Evolutionary conservation across 2,888 invertebrate species (phyloP).

Genomic region (Oeneis ivallda): DNA sequence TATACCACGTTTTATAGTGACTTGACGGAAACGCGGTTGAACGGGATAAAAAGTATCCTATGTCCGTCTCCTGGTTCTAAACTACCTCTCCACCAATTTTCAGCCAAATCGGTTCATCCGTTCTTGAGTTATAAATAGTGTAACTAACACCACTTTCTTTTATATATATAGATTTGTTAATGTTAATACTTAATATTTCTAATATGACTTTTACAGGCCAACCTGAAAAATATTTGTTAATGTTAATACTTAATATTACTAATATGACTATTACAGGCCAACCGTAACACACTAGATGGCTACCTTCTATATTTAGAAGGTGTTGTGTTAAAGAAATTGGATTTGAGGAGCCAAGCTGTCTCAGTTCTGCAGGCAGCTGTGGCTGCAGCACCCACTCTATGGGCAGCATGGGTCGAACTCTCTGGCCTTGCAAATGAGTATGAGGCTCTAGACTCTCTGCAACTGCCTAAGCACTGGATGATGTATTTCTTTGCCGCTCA

Average conservation of each 20-base stretch:
- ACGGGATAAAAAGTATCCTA: too few relatives aligned
- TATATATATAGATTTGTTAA: too few relatives aligned
- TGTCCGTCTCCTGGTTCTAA: too few relatives aligned
- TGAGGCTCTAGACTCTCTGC: constrained; percentile 85
- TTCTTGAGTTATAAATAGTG: too few relatives aligned
- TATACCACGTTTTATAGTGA: too few relatives aligned
- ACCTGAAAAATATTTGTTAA: too few relatives aligned
- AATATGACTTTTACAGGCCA: too few relatives aligned
- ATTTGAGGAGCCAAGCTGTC: constrained; percentile 88
- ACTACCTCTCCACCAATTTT: too few relatives aligned
- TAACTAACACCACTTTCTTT: too few relatives aligned
- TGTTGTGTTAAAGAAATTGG: constrained; percentile 92
- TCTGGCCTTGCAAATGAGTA: constrained; percentile 91
- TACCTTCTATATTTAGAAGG: constrained; percentile 95
- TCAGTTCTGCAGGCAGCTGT: constrained; percentile 90
- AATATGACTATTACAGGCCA: constrained; percentile 56
- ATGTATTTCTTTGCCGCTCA: constrained; percentile 95
- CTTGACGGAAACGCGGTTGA: too few relatives aligned
- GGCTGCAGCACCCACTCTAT: constrained; percentile 90
- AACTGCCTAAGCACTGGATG: constrained; percentile 95
- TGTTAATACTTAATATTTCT: too few relatives aligned
- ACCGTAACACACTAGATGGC: constrained; percentile 89
- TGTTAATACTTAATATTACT: constrained; percentile 8
- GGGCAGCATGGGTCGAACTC: constrained; percentile 97
- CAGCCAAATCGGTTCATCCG: too few relatives aligned